These are phyloP conservation scores for Spea bombifrons DNA, from an alignment of 2,113 vertebrate species.

Conservation along the genomic window DNA sequence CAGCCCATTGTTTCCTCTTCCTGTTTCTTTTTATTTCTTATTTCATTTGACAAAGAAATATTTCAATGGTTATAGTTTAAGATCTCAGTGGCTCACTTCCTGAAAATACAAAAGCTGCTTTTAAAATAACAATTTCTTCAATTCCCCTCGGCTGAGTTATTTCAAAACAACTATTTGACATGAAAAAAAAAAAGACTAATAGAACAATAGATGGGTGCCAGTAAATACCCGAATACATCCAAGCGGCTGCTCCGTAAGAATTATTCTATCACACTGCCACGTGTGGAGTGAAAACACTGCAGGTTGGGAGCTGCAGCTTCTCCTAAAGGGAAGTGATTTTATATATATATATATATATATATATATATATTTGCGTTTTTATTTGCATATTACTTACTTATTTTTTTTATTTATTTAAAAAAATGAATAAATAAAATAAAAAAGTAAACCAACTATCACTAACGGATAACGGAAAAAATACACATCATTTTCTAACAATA, in stretches of 20 bases:
- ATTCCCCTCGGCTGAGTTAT: slow-evolving; percentile 40
- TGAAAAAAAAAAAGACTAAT: slow-evolving; percentile 14
- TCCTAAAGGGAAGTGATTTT: too few relatives aligned
- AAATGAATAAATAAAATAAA: too few relatives aligned
- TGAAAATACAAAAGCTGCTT: slow-evolving; percentile 42
- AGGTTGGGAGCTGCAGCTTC: too few relatives aligned
- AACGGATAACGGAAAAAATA: too few relatives aligned
- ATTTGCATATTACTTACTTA: too few relatives aligned
- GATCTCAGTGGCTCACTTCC: slow-evolving; percentile 41
- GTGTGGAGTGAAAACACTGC: too few relatives aligned
- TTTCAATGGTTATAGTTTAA: slow-evolving; percentile 46
- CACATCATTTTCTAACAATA: too few relatives aligned
- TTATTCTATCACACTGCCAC: neutral
- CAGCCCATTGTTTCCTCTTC: slow-evolving; percentile 41
- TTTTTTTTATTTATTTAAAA: too few relatives aligned
- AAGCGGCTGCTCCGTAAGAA: neutral
- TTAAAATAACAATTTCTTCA: slow-evolving; percentile 41
- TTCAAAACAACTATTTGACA: slow-evolving; percentile 42
- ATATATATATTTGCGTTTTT: too few relatives aligned
- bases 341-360: too few relatives aligned
- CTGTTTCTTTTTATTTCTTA: slow-evolving; percentile 14
- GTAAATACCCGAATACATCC: neutral
- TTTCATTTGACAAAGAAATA: slow-evolving; percentile 38
- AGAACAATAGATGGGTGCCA: slow-evolving; percentile 9
- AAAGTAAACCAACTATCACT: too few relatives aligned